These are phyloP conservation scores for Papilio polyxenes DNA, from an alignment of 1,140 invertebrate species.

Conservation along the genomic window DNA sequence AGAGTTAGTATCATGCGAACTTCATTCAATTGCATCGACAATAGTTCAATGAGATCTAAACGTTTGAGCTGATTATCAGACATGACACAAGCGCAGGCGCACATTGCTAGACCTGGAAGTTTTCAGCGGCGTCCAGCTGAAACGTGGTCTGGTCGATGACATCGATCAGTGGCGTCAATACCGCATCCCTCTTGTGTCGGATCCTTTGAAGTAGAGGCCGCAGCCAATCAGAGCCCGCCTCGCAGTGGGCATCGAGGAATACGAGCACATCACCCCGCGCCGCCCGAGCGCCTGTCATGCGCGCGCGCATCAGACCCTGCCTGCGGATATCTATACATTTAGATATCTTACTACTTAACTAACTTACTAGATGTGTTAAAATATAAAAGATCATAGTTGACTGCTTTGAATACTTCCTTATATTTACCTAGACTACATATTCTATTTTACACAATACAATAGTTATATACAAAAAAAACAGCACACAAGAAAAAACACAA, in stretches of 20 bases:
- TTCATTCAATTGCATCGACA: neutral
- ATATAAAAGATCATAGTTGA: too few relatives aligned
- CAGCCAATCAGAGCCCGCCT: constrained; percentile 91
- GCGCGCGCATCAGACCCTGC: constrained; percentile 91
- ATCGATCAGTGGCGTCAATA: constrained; percentile 96
- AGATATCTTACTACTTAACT: too few relatives aligned
- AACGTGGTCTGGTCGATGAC: constrained; percentile 94
- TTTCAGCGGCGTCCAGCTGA: constrained; percentile 86
- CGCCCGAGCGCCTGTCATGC: constrained; percentile 88
- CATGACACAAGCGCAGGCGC: constrained; percentile 31
- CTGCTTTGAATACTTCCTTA: too few relatives aligned
- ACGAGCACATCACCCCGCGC: constrained; percentile 92
- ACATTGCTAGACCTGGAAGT: constrained; percentile 72
- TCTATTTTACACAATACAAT: neutral
- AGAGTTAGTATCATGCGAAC: neutral
- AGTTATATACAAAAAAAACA: neutral
- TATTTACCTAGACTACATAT: too few relatives aligned
- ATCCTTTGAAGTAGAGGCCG: constrained; percentile 93
- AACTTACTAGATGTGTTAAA: too few relatives aligned
- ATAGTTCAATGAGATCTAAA: neutral
- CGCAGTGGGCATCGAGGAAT: constrained; percentile 98
- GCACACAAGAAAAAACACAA: constrained; percentile 26
- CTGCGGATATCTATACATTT: constrained; percentile 57
- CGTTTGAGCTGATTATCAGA: constrained; percentile 13
- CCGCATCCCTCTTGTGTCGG: constrained; percentile 88